These are phyloP conservation scores for Pollachius pollachius DNA, from an alignment of 2,113 vertebrate genomes.

Conservation along the genomic window DNA sequence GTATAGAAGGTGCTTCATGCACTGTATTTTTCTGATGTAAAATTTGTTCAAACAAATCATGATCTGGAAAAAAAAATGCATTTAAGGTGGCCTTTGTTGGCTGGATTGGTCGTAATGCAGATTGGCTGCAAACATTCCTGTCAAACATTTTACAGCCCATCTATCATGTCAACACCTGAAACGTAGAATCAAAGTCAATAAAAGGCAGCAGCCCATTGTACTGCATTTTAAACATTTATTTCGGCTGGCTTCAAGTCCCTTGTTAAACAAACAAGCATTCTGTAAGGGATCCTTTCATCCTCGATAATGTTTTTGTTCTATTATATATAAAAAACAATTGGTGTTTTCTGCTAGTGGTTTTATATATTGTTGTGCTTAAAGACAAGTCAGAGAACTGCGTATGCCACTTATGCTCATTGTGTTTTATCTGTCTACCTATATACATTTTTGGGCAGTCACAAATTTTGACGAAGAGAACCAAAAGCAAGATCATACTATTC, in stretches of 20 bases:
- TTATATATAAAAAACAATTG: background rate
- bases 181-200: background rate
- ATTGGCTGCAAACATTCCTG: conserved; percentile 3
- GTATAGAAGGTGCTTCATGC: conserved; percentile 56
- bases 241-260: conserved; percentile 2
- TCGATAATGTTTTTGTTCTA: conserved; percentile 10
- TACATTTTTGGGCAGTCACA: background rate
- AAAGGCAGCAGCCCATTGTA: background rate
- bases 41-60: conserved; percentile 39
- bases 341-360: conserved; percentile 41
- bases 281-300: conserved; percentile 29
- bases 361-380: conserved; percentile 36
- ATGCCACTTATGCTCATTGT: conserved; percentile 14
- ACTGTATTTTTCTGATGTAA: conserved; percentile 51
- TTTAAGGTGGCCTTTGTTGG: background rate
- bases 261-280: conserved; percentile 24
- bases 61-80: conserved; percentile 22
- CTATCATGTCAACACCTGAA: background rate
- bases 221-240: background rate
- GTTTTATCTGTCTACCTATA: conserved; percentile 12
- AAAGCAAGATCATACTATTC: background rate
- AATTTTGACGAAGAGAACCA: background rate
- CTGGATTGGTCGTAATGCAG: background rate
- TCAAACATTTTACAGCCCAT: background rate
- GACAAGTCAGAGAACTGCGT: conserved; percentile 20